These are phyloP conservation scores for Arion vulgaris DNA, from an alignment of 1,140 invertebrate species.

Conservation along the genomic window DNA sequence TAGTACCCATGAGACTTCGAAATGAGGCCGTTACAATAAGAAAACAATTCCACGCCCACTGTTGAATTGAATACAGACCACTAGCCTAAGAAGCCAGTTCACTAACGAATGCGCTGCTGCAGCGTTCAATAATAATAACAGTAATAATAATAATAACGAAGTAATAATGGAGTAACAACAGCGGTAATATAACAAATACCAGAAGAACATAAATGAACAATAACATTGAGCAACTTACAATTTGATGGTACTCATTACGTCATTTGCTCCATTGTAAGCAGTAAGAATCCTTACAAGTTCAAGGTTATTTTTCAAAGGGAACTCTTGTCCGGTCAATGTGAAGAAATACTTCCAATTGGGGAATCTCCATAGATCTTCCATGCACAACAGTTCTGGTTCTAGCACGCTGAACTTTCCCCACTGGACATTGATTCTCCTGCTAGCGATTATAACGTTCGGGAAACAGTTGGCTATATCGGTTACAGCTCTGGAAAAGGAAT, in stretches of 20 bases:
- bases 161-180: too few species aligned
- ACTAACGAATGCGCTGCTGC: too few species aligned
- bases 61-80: too few species aligned
- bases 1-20: too few species aligned
- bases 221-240: conserved; percentile 26
- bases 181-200: too few species aligned
- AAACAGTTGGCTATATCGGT: conserved; percentile 57
- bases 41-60: too few species aligned
- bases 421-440: conserved; percentile 42
- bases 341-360: conserved; percentile 62
- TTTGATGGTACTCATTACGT: conserved; percentile 42
- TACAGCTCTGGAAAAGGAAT: conserved; percentile 43
- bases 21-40: too few species aligned
- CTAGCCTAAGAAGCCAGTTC: too few species aligned
- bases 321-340: conserved; percentile 63
- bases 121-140: not conserved
- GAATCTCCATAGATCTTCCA: conserved; percentile 45
- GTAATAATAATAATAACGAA: too few species aligned
- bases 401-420: conserved; percentile 54
- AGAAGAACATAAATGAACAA: not conserved
- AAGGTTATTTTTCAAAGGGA: conserved; percentile 61
- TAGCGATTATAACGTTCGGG: conserved; percentile 60
- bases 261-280: conserved; percentile 56
- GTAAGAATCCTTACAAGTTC: conserved; percentile 58
- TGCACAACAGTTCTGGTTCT: conserved; percentile 54